Base-by-base conservation (phyloP, 2,113 vertebrate species). In the Zingel zingel region DNA sequence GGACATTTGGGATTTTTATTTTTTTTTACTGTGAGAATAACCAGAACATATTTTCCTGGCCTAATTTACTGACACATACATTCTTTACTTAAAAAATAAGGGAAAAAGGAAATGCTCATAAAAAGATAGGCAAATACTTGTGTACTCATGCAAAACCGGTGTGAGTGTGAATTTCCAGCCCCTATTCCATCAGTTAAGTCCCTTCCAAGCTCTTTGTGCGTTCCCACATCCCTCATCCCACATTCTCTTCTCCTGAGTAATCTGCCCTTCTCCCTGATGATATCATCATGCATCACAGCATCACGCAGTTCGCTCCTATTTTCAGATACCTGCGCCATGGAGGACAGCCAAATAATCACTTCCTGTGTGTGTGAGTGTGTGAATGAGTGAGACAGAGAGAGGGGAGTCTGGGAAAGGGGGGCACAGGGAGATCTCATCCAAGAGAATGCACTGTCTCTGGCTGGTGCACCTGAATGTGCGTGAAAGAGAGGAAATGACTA, bases 291-390 rank as follows among this genome's bases (percentile, higher is more conserved):
- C 85, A 91, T 94, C 91, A 94, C 88, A 88, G 82, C 77, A 74
- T 94, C 91, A 91, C 58, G 76, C 89, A 83, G 90, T 68, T 84
- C 63, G 82, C 88, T 93, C 89, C 93, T 91, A 94, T 94, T 95
- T 94, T 93, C 89, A 93, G 93, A 91, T 87, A 92, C 92, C 92
- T 94, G 91, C 82, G 74, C 83, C 63, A 82, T 86, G 87, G 84
- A 94, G 84, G 75, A 90, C 88, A 77, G 88, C 84, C 90, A 91
- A 93, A 91, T 80, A 89, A 77, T 80, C 89, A 81, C 92, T 93
- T 94, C 93, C 91, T 93, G 91, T 91, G 88, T 72, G 51, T 45
- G 43, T 61, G 47, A 13, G 43, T 51, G 74, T 53, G 51, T 70
- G 72, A 43, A 43, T 67, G 77, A 85, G 68, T 36, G 54, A 88